Evolutionary conservation across 1,140 invertebrate species (phyloP).

Genomic region (Leucophenga varia): DNA sequence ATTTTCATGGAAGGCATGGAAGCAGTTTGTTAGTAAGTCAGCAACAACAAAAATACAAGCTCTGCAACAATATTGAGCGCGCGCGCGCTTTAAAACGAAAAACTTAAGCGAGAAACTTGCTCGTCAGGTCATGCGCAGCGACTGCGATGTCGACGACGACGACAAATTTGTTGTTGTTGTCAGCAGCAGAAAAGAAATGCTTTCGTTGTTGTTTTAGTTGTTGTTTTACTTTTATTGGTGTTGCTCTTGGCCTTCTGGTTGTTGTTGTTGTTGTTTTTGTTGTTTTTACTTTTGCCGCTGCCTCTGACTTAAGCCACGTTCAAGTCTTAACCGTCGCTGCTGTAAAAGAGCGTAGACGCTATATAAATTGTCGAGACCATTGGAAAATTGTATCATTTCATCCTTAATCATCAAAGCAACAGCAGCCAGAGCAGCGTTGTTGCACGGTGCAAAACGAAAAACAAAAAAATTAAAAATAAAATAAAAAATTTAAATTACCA

Average conservation of each 20-base stretch:
- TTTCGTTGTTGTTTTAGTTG: too few relatives aligned
- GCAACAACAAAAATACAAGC: neutral
- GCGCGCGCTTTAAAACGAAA: slow-evolving; percentile 44
- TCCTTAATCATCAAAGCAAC: slow-evolving; percentile 56
- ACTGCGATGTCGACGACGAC: neutral
- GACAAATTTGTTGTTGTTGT: neutral
- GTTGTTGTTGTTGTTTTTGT: too few relatives aligned
- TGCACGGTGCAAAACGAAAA: slow-evolving; percentile 26
- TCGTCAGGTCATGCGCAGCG: slow-evolving; percentile 38
- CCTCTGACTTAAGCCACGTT: neutral
- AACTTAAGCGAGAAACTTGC: slow-evolving; percentile 55
- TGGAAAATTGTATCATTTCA: slow-evolving; percentile 57
- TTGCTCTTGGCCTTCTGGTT: too few relatives aligned
- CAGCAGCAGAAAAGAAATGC: slow-evolving; percentile 31
- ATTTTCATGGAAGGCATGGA: too few relatives aligned
- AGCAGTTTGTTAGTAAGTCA: too few relatives aligned
- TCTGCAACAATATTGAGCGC: slow-evolving; percentile 29
- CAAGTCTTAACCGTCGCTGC: slow-evolving; percentile 9
- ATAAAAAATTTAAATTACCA: neutral
- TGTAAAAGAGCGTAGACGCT: slow-evolving; percentile 39
- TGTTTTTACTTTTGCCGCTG: too few relatives aligned
- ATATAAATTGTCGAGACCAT: slow-evolving; percentile 55
- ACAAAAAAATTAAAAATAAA: slow-evolving; percentile 20
- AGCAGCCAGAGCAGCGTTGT: slow-evolving; percentile 38
- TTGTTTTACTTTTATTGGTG: slow-evolving; percentile 3